Base-by-base conservation (phyloP, 2,113 vertebrate genomes). In the Gadus macrocephalus region DNA sequence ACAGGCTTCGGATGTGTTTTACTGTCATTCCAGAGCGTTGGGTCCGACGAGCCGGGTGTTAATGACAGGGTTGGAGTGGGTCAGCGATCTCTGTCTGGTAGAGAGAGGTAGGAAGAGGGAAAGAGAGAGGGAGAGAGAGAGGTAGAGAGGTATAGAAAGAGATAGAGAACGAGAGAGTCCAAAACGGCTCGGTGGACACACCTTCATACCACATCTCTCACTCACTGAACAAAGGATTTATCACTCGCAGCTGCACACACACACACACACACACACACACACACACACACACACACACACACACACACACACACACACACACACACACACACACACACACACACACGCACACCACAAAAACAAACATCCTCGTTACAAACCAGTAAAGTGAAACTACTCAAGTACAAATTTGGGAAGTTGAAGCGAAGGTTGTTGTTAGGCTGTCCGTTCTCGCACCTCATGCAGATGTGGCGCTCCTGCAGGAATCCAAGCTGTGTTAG, bases 161-260 rank as follows among this genome's bases (percentile, higher is more conserved):
- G 42, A 49, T 7, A 49, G 42, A 49, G 42, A 9, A 9, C 9
- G 42, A 49, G 42, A 14, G 42, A 49, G 42, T 58, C 55, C 55
- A 17, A 35, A 4, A 35, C 4, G 5, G 55, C 16, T 6, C 16
- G 15, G 55, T n/a, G 55, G 55, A 58, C 55, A 16, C 55, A 58
- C 55, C 55, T 58, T 58, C 15, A 58, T 16, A 58, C 55, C 55
- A n/a, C 55, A 58, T 16, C 55, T n/a, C 15, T 16, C 55, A 17
- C 15, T 49, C 55, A 3, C 55, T 16, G n/a, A 58, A 58, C 55
- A n/a, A 16, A 58, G 55, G 55, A n/a, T 58, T 55, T 58, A 58
- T 58, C 55, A 58, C 55, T n/a, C 55, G n/a, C 55, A 58, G 55
- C 55, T 58, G 55, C 55, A 58, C n/a, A 58, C 55, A n/a, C n/a